phyloP scores from a whole-genome alignment of 2,888 invertebrate species.

The Xestia rhomboidea region DNA sequence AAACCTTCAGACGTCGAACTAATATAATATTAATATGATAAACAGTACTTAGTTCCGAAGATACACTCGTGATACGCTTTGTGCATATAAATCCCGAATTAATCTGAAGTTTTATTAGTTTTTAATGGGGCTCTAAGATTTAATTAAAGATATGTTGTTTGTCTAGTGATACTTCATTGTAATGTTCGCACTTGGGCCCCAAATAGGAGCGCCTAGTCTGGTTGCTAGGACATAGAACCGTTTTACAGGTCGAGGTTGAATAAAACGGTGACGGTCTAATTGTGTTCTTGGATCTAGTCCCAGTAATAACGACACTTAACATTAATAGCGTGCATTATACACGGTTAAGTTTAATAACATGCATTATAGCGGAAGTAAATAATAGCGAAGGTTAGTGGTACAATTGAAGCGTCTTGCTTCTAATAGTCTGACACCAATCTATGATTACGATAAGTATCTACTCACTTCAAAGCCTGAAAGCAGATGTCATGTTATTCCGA shows the following conservation, averaged over 20 bases:
- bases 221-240: slow-evolving; percentile 9
- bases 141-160: slow-evolving; percentile 33
- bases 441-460: slow-evolving; percentile 4
- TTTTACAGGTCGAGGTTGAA: slow-evolving; percentile 53
- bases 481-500: slow-evolving; percentile 10
- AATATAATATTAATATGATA: slow-evolving; percentile 57
- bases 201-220: slow-evolving; percentile 7
- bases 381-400: slow-evolving; percentile 57
- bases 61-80: slow-evolving; percentile 27
- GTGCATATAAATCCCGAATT: slow-evolving; percentile 54
- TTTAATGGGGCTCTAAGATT: slow-evolving; percentile 51
- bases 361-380: slow-evolving; percentile 49
- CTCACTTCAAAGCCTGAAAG: slow-evolving; percentile 29
- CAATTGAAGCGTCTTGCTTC: slow-evolving; percentile 32
- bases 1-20: slow-evolving; percentile 42
- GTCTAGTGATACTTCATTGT: slow-evolving; percentile 17
- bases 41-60: slow-evolving; percentile 35
- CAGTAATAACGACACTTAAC: slow-evolving; percentile 25
- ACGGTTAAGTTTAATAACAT: slow-evolving; percentile 44
- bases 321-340: slow-evolving; percentile 32
- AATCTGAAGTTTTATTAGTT: slow-evolving; percentile 49
- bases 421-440: slow-evolving; percentile 2
- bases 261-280: slow-evolving; percentile 38
- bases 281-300: slow-evolving; percentile 43
- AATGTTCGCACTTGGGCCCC: slow-evolving; percentile 3